Percentiles rank a stretch among this genome's conserved stretches.
Conservation (phyloP, 2,888 invertebrate species). For the Drosophila kuntzei region DNA sequence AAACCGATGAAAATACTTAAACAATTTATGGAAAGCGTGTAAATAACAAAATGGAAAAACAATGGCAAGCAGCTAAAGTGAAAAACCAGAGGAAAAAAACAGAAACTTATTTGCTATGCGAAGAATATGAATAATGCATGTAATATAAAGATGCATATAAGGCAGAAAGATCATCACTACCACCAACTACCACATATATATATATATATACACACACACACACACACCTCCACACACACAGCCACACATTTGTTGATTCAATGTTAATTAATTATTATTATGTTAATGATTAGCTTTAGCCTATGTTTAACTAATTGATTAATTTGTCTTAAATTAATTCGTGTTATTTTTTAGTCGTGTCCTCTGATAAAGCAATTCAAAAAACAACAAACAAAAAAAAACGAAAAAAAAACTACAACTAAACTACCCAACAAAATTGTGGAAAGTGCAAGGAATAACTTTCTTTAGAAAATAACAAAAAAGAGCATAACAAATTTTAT, state of each 20-base stretch:
- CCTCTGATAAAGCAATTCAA: constrained; percentile 54
- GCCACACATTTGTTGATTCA: constrained; percentile 79
- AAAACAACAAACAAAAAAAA: constrained; percentile 6
- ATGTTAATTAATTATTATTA: constrained; percentile 82
- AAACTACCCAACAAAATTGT: constrained; percentile 36
- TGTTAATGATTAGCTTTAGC: constrained; percentile 61
- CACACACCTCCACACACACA: constrained; percentile 40
- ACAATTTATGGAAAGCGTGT: constrained; percentile 44
- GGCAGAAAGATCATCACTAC: constrained; percentile 75
- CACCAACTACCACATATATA: constrained; percentile 58
- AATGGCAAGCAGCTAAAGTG: constrained; percentile 19
- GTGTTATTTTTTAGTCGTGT: constrained; percentile 58
- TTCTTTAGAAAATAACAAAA: constrained; percentile 38
- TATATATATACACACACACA: constrained; percentile 38
- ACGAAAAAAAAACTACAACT: constrained; percentile 19
- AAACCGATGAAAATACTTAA: constrained; percentile 47
- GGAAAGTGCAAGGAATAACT: constrained; percentile 41
- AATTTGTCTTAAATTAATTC: constrained; percentile 62
- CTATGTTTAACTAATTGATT: constrained; percentile 64
- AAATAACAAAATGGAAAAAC: constrained; percentile 35
- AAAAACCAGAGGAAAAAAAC: neutral
- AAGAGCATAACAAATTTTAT: constrained; percentile 62
- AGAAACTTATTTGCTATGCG: constrained; percentile 45
- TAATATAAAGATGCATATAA: constrained; percentile 16
- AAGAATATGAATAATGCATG: constrained; percentile 31